These are phyloP conservation scores for Umimayanthus chanpuru DNA, from an alignment of 92 coral and sea anemone species.

Conservation along the genomic window DNA sequence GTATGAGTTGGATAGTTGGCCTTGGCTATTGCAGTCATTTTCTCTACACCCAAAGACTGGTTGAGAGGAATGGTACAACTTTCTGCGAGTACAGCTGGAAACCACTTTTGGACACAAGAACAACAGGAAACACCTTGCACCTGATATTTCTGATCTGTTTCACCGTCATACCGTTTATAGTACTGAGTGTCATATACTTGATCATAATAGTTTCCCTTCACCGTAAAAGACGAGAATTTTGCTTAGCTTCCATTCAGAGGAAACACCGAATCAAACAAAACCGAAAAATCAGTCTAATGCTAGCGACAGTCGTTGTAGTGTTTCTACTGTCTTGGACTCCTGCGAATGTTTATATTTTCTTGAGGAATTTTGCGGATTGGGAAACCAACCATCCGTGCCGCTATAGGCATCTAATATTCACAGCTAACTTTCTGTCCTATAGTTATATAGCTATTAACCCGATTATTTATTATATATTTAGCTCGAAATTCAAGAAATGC, in stretches of 20 bases:
- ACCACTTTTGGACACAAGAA: constrained; percentile 10
- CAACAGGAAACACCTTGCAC: constrained; percentile 20
- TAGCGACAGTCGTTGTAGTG: constrained; percentile 2
- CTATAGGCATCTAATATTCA: constrained; percentile 10
- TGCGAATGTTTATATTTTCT: constrained; percentile 21
- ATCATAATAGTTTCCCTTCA: neutral
- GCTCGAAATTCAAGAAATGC: neutral
- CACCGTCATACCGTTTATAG: constrained; percentile 13
- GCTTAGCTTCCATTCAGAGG: constrained; percentile 2
- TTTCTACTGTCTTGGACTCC: constrained; percentile 33
- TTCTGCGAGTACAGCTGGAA: constrained; percentile 17
- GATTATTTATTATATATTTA: constrained; percentile 15
- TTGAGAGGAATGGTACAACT: neutral
- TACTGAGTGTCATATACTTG: neutral
- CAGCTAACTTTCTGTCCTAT: constrained; percentile 21
- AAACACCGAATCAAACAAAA: neutral
- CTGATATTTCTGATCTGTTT: constrained; percentile 26
- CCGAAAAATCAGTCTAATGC: constrained; percentile 13
- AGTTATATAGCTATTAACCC: constrained; percentile 26
- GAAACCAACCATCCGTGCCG: constrained; percentile 16
- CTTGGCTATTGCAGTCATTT: constrained; percentile 27
- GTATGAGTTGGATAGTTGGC: constrained; percentile 14
- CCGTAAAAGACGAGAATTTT: neutral
- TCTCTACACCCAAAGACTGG: constrained; percentile 13
- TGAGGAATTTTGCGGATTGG: constrained; percentile 15